Conservation (phyloP, 2,113 vertebrate genomes). For the Astur gentilis region DNA sequence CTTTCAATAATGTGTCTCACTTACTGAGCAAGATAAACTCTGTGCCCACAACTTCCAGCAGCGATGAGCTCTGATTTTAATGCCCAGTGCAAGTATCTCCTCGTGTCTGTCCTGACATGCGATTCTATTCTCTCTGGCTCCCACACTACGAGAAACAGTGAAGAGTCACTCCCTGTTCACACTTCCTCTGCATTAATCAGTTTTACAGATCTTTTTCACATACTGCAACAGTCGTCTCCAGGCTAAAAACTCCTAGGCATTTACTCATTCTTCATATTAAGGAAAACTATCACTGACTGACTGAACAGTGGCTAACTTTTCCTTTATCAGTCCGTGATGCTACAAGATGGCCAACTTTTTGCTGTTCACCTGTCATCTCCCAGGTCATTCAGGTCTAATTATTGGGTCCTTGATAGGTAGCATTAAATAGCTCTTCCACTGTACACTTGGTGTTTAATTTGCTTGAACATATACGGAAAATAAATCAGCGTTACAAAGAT, state of each 20-base stretch:
- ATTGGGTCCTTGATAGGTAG: background rate
- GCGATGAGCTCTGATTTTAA: background rate
- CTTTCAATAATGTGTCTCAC: background rate
- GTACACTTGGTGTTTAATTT: background rate
- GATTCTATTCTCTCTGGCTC: background rate
- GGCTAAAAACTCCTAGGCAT: background rate
- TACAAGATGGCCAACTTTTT: background rate
- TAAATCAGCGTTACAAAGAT: background rate
- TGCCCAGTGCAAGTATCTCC: rapidly evolving
- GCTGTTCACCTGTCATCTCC: background rate
- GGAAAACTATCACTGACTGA: background rate
- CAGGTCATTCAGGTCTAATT: background rate
- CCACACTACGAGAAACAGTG: background rate
- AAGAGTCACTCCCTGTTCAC: background rate
- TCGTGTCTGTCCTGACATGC: background rate
- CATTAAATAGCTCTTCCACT: background rate
- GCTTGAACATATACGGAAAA: background rate
- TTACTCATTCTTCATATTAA: background rate
- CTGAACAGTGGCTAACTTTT: background rate
- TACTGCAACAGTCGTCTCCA: background rate
- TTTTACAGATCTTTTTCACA: background rate
- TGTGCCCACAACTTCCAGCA: background rate
- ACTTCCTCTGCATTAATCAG: background rate
- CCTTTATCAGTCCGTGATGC: background rate
- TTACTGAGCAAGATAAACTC: background rate